Evolutionary conservation across 2,888 invertebrate species (phyloP), one percentile per base, ranked within the genome.

Genomic region (Frankliniella fusca): DNA sequence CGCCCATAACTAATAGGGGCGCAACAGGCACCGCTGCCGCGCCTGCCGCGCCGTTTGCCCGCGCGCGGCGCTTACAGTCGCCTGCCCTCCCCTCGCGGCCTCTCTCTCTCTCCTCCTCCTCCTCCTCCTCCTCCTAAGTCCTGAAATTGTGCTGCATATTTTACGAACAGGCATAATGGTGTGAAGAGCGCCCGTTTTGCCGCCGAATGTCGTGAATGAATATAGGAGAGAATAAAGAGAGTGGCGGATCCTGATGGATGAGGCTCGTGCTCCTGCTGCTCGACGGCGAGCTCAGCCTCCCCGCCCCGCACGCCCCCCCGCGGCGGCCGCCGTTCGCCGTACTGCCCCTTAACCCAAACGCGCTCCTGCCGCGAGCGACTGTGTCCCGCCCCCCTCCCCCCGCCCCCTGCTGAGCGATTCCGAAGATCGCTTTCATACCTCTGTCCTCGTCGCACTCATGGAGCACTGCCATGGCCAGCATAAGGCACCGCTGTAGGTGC

Each of bases 101-200:
- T 54, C 54, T 54, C 54, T 54, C 50, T 50, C 50, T 50, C 50
- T 50, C 50, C 15, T 15, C 15, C 50, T 50, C 50, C 15, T 15
- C 15, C 50, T 50, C 50, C 15, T 15, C n/a, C 65, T 27, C 70
- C 27, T 27, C 12, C 70, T 27, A 76, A 76, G 70, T 27, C 70
- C 70, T 76, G 70, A 27, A 76, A 76, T 27, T 76, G 70, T 76
- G 70, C 70, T 76, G 70, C 70, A 76, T 76, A 76, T 76, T 76
- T 76, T 27, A 76, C 70, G 27, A 76, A 76, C 27, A 18, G 70
- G 23, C 70, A 76, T 76, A 11, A 76, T 27, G 70, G 70, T 27
- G 70, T 12, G 23, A 76, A 76, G 70, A 76, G 9, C 27, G 18
- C 20, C 54, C 54, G 18, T 20, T 54, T 54, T 20, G 15, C 5